Evolutionary conservation across 1,140 invertebrate genomes (phyloP).

Genomic region (Dendrolimus kikuchii): DNA sequence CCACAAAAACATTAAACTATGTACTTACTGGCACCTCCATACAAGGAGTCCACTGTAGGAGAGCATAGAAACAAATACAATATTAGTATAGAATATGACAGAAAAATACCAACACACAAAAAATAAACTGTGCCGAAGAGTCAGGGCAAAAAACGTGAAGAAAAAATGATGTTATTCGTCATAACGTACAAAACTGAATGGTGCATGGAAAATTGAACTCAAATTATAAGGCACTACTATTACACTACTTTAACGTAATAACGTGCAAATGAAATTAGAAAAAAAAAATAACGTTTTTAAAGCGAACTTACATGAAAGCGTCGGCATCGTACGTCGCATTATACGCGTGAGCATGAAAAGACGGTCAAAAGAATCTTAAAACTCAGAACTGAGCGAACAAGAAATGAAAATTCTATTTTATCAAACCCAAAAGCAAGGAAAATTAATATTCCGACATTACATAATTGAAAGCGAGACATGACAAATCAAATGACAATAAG

Average conservation of each 20-base stretch:
- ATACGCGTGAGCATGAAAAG: constrained; percentile 61
- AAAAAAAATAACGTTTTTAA: constrained; percentile 36
- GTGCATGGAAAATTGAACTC: constrained; percentile 54
- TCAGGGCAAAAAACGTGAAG: constrained; percentile 14
- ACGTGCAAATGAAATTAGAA: constrained; percentile 63
- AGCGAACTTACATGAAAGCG: constrained; percentile 71
- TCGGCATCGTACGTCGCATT: constrained; percentile 56
- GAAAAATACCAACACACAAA: constrained; percentile 23
- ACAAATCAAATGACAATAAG: constrained; percentile 46
- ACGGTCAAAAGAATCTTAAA: constrained; percentile 65
- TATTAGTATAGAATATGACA: constrained; percentile 37
- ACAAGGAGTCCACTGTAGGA: constrained; percentile 82
- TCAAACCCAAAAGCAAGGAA: constrained; percentile 39
- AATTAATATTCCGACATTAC: constrained; percentile 30
- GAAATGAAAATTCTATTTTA: constrained; percentile 38
- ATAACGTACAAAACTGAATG: constrained; percentile 40
- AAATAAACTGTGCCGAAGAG: constrained; percentile 31
- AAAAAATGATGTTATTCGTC: constrained; percentile 7
- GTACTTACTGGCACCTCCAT: constrained; percentile 91
- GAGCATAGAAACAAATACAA: constrained; percentile 65
- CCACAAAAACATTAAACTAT: constrained; percentile 2
- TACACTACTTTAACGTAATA: constrained; percentile 38
- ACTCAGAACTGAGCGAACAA: constrained; percentile 45
- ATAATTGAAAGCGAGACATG: constrained; percentile 37
- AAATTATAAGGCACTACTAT: constrained; percentile 44